Base-by-base conservation (phyloP, 2,888 invertebrate species). In the Stenolophus ochropezus region DNA sequence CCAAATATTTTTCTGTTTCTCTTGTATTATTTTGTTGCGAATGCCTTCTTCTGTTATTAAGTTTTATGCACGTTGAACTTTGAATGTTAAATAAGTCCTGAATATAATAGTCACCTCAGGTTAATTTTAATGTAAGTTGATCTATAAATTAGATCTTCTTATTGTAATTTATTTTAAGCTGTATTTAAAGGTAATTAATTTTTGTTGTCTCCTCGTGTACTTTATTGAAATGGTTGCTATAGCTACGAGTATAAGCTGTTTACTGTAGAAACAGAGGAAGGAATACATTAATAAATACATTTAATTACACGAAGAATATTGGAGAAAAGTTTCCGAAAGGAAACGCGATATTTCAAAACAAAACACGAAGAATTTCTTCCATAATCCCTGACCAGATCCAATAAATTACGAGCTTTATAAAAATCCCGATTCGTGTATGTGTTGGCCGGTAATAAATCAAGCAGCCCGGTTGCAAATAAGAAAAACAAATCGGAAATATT, bases 401-500 rank as follows among this genome's bases (percentile, higher is more conserved):
- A 76, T 76, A 76, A 76, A 76, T 76, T 76, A 76, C 33, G 20
- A 56, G 76, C 76, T 76, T 76, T 76, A 33, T 76, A 58, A 76
- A 76, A 76, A 76, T 76, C 76, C 56, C 23, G 58, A 58, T 16
- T 23, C 76, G 76, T 56, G 58, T 76, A 76, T 76, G 16, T 76
- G 42, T 76, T 27, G 74, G 42, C 18, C 49, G 74, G 23, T 51
- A 21, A 74, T 74, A 74, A 74, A 74, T 74, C 74, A 51, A 23
- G 11, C 47, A 49, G 16, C 14, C 49, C 51, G 25, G 49, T 74
- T 51, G 51, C 74, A 74, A 74, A 51, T 51, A 74, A 74, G 74
- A 49, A 49, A 23, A 25, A n/a, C 25, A 74, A 74, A 51, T 74
- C 74, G 74, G 21, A 74, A 51, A 51, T 27, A 69, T 47, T 42